Evolutionary conservation across 2,888 invertebrate genomes (phyloP), one percentile per base, ranked within the genome.

Genomic region (Agrilus cyanescens): DNA sequence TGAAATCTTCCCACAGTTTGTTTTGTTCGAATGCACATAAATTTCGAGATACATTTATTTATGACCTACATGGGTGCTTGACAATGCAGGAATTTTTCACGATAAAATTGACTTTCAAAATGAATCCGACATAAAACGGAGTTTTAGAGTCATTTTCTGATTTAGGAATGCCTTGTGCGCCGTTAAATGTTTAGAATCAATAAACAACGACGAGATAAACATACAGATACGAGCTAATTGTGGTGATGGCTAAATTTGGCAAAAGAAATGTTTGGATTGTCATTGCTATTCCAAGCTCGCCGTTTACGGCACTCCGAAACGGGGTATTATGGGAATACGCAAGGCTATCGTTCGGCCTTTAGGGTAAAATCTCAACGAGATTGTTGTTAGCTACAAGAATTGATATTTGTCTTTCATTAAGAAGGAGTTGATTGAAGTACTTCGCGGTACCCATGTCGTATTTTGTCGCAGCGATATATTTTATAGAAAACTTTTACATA

Each of bases 171-270:
- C 25, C 25, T 25, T 25, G 25, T 25, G 25, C 43, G 44, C 50
- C 40, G 48, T 49, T 48, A 50, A 47, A 49, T 47, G 50, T 50
- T 46, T 48, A 51, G 50, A 50, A 47, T 30, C 33, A 42, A 43
- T 40, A 43, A 47, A 44, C 43, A 45, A 49, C 47, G 43, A 41
- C 47, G 50, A 45, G 47, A 45, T 48, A 46, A 50, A 51, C 51
- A 47, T 48, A 41, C 47, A 44, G 47, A 51, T 51, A 49, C 43
- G 46, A 44, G 47, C 51, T 51, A 51, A 51, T 51, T 51, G 50
- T 50, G 50, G 46, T 50, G 51, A 50, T 51, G 50, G 42, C 51
- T 47, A 50, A 50, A 49, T 51, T 50, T 47, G 51, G 51, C 47
- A 38, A 38, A 42, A 50, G 46, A 49, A 49, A 51, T 51, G 51